Evolutionary conservation across 2,888 invertebrate species (phyloP).

Genomic region (Morpho achilles): DNA sequence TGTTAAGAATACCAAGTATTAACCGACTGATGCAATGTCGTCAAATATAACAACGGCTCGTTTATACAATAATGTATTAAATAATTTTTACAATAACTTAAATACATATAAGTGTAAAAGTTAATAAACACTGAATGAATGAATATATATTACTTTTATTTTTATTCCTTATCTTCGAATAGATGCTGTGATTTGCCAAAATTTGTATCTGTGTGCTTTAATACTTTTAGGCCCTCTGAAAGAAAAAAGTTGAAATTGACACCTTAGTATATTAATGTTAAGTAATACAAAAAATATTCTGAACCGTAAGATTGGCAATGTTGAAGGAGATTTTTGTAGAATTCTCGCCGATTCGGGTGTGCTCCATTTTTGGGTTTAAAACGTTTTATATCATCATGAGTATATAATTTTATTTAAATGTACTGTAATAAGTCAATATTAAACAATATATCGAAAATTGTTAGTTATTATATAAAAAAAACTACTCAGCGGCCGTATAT

Average conservation of each 20-base stretch:
- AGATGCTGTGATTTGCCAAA: constrained; percentile 55
- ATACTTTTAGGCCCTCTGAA: constrained; percentile 66
- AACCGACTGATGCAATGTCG: constrained; percentile 30
- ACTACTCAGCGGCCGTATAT: too few species aligned
- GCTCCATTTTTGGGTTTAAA: too few species aligned
- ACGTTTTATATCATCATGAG: too few species aligned
- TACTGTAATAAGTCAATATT: too few species aligned
- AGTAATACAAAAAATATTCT: too few species aligned
- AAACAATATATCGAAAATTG: too few species aligned
- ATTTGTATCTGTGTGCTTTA: constrained; percentile 48
- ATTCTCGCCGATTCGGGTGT: too few species aligned
- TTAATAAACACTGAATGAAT: constrained; percentile 69
- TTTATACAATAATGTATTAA: constrained; percentile 68
- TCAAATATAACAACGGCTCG: constrained; percentile 38
- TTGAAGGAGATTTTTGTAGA: too few species aligned
- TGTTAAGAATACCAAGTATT: constrained; percentile 39
- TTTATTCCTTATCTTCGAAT: constrained; percentile 48
- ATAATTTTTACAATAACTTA: constrained; percentile 71
- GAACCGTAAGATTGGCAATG: too few species aligned
- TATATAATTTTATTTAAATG: too few species aligned
- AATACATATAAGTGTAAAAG: constrained; percentile 61
- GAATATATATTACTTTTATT: constrained; percentile 44
- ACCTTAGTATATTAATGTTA: too few species aligned
- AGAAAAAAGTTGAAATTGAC: constrained; percentile 25
- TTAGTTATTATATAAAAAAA: too few species aligned